A percentile compares a stretch with the other conserved stretches of the same genome.
Conservation (phyloP, 2,113 vertebrate species). For the Noturus placidus region DNA sequence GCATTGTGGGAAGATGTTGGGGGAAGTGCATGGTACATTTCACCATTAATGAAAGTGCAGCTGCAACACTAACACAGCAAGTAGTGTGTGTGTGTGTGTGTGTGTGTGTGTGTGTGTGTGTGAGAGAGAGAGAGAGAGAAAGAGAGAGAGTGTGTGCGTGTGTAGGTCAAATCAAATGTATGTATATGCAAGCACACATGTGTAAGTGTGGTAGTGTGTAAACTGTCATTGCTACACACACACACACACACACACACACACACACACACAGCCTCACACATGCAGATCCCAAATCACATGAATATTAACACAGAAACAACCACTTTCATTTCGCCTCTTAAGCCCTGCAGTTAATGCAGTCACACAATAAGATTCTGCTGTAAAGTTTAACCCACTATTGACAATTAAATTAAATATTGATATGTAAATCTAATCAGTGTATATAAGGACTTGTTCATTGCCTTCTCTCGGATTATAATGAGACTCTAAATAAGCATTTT, state of each 20-base stretch:
- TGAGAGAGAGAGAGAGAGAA: too few relatives aligned
- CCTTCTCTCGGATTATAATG: neutral
- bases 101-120: neutral
- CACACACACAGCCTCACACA: neutral
- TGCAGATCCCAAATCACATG: neutral
- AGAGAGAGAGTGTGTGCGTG: neutral
- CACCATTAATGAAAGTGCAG: slow-evolving; percentile 44
- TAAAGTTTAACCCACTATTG: neutral
- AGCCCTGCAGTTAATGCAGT: neutral
- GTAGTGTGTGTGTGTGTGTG: slow-evolving; percentile 13
- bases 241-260: slow-evolving; percentile 1
- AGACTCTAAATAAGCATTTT: neutral
- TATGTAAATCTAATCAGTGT: neutral
- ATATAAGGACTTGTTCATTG: neutral
- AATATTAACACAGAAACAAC: neutral
- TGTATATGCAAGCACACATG: neutral
- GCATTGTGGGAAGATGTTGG: slow-evolving; percentile 40
- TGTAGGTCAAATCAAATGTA: neutral
- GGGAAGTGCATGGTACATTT: slow-evolving; percentile 42
- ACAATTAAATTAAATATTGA: neutral
- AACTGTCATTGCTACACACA: slow-evolving; percentile 12
- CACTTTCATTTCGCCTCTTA: neutral
- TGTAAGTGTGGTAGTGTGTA: neutral
- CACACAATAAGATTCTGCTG: neutral
- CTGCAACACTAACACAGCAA: slow-evolving; percentile 40